Evolutionary conservation across 2,888 invertebrate genomes (phyloP).

Genomic region (Microplitis manilae): DNA sequence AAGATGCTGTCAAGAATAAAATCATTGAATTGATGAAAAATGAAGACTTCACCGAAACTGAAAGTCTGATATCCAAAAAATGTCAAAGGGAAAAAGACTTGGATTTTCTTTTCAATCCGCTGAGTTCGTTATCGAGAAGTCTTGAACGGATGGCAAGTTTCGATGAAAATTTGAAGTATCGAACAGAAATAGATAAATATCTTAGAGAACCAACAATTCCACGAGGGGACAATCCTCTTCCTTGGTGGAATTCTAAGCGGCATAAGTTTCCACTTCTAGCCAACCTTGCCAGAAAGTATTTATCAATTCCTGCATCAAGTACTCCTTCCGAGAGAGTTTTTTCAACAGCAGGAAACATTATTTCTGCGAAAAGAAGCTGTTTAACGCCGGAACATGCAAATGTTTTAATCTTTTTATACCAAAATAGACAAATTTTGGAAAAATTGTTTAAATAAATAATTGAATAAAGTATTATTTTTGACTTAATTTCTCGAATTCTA

Average conservation of each 20-base stretch:
- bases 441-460: conserved; percentile 5
- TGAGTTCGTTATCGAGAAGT: neutral
- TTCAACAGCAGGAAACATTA: conserved; percentile 29
- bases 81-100: neutral
- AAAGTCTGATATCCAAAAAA: neutral
- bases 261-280: too few species aligned
- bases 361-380: conserved; percentile 34
- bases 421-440: conserved; percentile 19
- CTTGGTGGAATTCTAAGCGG: too few species aligned
- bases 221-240: too few species aligned
- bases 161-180: conserved; percentile 16
- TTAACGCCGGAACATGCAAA: conserved; percentile 31
- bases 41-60: neutral
- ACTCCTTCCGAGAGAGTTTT: conserved; percentile 33
- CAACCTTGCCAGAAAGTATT: conserved; percentile 27
- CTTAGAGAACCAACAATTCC: too few species aligned
- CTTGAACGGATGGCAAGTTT: neutral
- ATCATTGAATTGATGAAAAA: neutral
- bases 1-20: neutral
- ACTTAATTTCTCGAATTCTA: too few species aligned
- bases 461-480: too few species aligned
- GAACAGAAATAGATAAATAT: too few species aligned
- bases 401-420: conserved; percentile 26
- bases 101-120: neutral
- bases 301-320: conserved; percentile 26